Evolutionary conservation across 2,888 invertebrate genomes (phyloP).

Genomic region (Leistus spinibarbis): DNA sequence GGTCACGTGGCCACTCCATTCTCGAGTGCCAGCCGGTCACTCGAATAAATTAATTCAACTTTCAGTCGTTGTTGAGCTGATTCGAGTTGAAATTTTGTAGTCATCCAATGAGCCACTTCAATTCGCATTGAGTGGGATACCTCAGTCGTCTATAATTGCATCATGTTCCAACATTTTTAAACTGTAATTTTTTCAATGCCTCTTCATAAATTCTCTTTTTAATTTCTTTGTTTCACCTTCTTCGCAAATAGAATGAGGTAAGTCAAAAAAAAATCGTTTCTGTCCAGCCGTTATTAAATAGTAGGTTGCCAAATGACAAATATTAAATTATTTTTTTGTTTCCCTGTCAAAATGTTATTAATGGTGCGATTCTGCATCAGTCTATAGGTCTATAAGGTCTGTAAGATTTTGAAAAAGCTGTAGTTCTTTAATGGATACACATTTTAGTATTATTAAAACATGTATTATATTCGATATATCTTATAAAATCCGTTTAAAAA

Average conservation of each 20-base stretch:
- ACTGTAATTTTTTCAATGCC: not conserved
- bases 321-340: no score
- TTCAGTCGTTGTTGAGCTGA: not conserved
- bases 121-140: not conserved
- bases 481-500: no score
- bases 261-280: no score
- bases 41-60: conserved; percentile 13
- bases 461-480: no score
- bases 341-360: no score
- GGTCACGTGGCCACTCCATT: conserved; percentile 6
- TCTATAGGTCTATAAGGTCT: no score
- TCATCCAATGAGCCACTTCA: not conserved
- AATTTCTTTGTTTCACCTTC: not conserved
- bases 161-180: not conserved
- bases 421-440: no score
- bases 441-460: no score
- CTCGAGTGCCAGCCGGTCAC: not conserved
- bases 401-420: no score
- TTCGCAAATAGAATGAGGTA: not conserved
- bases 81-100: not conserved
- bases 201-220: not conserved
- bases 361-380: no score
- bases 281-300: no score
- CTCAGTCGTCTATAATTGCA: not conserved
- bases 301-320: no score